Base-by-base conservation (phyloP, 2,888 invertebrate species). In the Parnassius smintheus region DNA sequence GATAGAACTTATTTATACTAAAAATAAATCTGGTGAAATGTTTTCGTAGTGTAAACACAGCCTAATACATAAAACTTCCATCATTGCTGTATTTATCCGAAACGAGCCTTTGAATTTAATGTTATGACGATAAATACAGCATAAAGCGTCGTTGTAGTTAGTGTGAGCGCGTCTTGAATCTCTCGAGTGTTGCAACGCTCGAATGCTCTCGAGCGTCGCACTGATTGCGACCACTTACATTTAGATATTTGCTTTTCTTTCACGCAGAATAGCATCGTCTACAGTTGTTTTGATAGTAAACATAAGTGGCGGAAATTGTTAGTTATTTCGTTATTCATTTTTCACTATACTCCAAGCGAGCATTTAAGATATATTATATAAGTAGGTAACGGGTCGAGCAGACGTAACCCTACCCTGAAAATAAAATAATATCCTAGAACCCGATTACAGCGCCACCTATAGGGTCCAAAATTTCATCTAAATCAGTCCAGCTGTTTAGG, bases 101-200 rank as follows among this genome's bases (percentile, higher is more conserved):
- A 11, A 45, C 44, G 62, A 66, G 64, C 64, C 69, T 69, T 71
- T 69, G 68, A 74, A 73, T 75, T 72, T 66, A 76, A 80, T 88
- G 82, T 87, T 88, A 79, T 86, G 82, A 83, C 66, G 72, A 81
- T 83, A 87, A 87, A 88, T 87, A 84, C 78, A 78, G 80, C 71
- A 75, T 75, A 65, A 70, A 62, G 68, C 70, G 70, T 71, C 59
- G 73, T 59, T 55, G 56, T 35, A 35, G 3, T 7, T 7, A 35
- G 35, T 35, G 35, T 53, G 35, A 48, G 71, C 72, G 63, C 41
- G 48, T 44, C 49, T 52, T 65, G 65, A 64, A 61, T 68, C 45
- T 44, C 49, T 52, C 64, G 65, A 64, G 60, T 68, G 70, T 68
- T 65, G 73, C 68, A 64, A 68, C 64, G 44, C 44, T 48, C 50